These are phyloP conservation scores for Lerista edwardsae DNA, from an alignment of 2,797 vertebrate species.

Conservation along the genomic window DNA sequence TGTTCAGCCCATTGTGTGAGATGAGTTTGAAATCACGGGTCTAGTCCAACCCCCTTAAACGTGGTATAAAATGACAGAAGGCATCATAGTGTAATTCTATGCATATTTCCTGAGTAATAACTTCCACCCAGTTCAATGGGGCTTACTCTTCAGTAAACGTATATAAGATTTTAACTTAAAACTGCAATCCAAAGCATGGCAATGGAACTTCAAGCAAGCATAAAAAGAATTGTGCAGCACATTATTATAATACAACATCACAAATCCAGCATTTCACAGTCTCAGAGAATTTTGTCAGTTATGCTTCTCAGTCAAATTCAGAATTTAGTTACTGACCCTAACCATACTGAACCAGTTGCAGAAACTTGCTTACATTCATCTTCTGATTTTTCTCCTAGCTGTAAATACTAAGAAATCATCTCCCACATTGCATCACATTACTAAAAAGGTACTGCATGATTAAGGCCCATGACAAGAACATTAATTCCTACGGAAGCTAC, in stretches of 20 bases:
- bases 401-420: neutral
- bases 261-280: neutral
- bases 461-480: neutral
- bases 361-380: neutral
- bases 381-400: neutral
- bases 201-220: too few relatives aligned
- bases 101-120: too few relatives aligned
- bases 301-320: neutral
- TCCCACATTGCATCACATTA: neutral
- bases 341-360: neutral
- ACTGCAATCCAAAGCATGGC: too few relatives aligned
- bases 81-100: too few relatives aligned
- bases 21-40: too few relatives aligned
- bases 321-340: neutral
- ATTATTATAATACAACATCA: neutral
- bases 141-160: too few relatives aligned
- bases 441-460: neutral
- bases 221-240: too few relatives aligned
- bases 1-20: too few relatives aligned
- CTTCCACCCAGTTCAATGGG: too few relatives aligned
- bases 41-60: too few relatives aligned
- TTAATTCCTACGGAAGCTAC: neutral
- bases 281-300: neutral
- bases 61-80: too few relatives aligned
- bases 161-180: too few relatives aligned